A percentile compares a stretch with the other conserved stretches of the same genome.
These are phyloP conservation scores for Chalcosyrphus nemorum DNA, from an alignment of 2,888 invertebrate genomes.

Conservation along the genomic window DNA sequence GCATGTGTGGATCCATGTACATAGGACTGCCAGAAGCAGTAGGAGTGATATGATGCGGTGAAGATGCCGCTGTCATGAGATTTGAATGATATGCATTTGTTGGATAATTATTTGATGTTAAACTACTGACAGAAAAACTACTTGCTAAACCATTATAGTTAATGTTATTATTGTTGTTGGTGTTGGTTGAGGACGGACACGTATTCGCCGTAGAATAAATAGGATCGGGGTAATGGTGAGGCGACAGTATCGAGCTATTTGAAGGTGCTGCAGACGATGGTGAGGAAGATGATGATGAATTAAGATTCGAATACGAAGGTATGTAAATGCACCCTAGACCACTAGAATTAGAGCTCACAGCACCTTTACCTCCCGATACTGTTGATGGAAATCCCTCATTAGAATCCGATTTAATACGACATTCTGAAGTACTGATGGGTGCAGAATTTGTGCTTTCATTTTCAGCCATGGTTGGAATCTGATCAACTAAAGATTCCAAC, in stretches of 20 bases:
- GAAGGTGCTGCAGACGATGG: slow-evolving; percentile 57
- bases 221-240: slow-evolving; percentile 61
- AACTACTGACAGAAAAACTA: slow-evolving; percentile 82
- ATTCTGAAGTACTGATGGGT: slow-evolving; percentile 75
- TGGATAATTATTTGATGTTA: slow-evolving; percentile 79
- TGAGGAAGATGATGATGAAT: slow-evolving; percentile 55
- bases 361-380: slow-evolving; percentile 36
- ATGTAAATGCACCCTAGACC: slow-evolving; percentile 56
- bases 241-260: slow-evolving; percentile 44
- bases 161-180: slow-evolving; percentile 46
- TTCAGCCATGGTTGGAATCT: slow-evolving; percentile 94
- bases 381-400: slow-evolving; percentile 67
- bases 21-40: slow-evolving; percentile 76
- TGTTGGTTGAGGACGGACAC: slow-evolving; percentile 46
- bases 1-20: slow-evolving; percentile 82
- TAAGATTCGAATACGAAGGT: slow-evolving; percentile 56
- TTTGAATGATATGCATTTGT: slow-evolving; percentile 80
- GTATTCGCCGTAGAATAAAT: slow-evolving; percentile 52
- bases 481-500: slow-evolving; percentile 93
- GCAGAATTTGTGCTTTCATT: slow-evolving; percentile 82
- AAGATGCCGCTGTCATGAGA: slow-evolving; percentile 81
- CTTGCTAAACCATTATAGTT: slow-evolving; percentile 75
- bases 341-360: slow-evolving; percentile 29
- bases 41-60: slow-evolving; percentile 75
- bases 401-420: slow-evolving; percentile 48